Base-by-base conservation (phyloP, 2,113 vertebrate species). In the Callaeas wilsoni region DNA sequence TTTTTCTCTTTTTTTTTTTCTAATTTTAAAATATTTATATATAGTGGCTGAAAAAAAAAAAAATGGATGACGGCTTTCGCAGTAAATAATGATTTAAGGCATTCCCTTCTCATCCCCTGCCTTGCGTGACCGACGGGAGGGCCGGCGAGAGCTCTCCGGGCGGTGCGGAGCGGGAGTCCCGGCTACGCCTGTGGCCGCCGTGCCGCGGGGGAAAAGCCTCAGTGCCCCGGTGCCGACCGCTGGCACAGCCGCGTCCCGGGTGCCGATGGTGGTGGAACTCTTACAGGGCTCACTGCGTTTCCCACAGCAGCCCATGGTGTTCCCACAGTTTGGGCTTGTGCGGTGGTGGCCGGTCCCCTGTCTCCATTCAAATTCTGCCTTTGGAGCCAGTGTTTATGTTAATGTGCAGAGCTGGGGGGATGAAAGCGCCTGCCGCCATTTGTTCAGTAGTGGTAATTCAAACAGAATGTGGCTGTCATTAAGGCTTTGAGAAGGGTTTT, bases 401-500 rank as follows among this genome's bases (percentile, higher is more conserved):
- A 98, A 98, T 98, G 84, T 52, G 80, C 96, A 13, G 79, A 74
- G 93, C 96, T 93, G 85, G 84, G 89, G 96, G 97, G 98, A 98
- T 98, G 97, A 98, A 98, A 98, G 98, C 89, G 53, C 65, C 73
- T 84, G 93, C 98, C 98, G 98, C 97, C 98, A 96, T 98, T 98
- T 98, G 98, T 96, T 98, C 97, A 97, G 97, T 98, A 98, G 98
- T 98, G 98, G 97, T 97, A 97, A 98, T 98, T 98, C 98, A 98
- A 98, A 98, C 98, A 98, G 97, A 98, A 97, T 97, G 97, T 90
- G 94, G 94, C 97, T 97, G 97, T 97, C 97, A 98, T 98, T 97
- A 97, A 97, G 97, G 97, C 98, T 98, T 97, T 97, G 97, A 98
- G 97, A 98, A 94, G 95, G 93, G 92, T 94, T 94, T 97, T 97